Conservation (phyloP, 2,113 vertebrate genomes). For the Gallinago media region DNA sequence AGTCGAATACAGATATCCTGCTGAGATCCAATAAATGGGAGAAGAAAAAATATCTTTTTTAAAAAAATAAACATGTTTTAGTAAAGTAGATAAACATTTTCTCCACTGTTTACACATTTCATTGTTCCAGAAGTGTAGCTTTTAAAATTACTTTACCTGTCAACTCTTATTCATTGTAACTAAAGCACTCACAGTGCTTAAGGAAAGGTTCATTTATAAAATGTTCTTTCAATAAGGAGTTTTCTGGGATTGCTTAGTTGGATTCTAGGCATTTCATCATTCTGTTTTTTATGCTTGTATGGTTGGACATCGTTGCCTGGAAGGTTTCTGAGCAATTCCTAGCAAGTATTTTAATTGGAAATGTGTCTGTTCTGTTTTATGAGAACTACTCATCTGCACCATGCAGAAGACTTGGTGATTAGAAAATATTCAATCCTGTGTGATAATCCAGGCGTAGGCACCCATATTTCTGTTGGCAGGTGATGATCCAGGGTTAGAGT, state of each 20-base stretch:
- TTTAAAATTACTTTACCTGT: background rate
- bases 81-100: background rate
- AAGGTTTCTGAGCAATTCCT: background rate
- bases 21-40: background rate
- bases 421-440: background rate
- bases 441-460: background rate
- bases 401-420: background rate
- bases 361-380: background rate
- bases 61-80: background rate
- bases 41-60: background rate
- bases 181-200: background rate
- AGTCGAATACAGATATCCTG: background rate
- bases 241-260: background rate
- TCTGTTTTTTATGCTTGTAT: background rate
- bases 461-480: background rate
- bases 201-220: conserved; percentile 17
- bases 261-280: background rate
- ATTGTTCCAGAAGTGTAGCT: background rate
- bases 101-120: background rate
- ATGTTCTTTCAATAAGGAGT: background rate
- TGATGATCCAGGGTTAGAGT: background rate
- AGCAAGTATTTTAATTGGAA: background rate
- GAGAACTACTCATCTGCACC: background rate
- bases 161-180: background rate
- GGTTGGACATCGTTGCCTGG: background rate